These are phyloP conservation scores for Eptesicus fuscus DNA, from an alignment of 2,113 vertebrate genomes.

Conservation along the genomic window DNA sequence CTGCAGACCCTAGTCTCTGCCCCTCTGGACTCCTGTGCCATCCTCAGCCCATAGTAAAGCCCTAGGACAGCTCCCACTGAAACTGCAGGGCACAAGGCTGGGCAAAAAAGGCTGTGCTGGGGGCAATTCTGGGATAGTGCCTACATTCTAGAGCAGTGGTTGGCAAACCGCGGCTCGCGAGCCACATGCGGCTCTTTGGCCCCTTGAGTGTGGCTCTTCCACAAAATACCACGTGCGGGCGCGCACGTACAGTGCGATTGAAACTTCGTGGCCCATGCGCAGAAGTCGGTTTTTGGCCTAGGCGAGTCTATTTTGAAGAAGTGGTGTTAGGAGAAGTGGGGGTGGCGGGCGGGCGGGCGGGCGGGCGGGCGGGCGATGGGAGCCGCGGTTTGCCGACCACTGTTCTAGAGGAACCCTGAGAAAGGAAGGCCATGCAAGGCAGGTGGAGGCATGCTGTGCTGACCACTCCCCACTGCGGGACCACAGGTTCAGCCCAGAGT, in stretches of 20 bases:
- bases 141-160: neutral
- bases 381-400: too few species aligned
- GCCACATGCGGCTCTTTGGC: too few species aligned
- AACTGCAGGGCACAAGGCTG: neutral
- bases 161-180: too few species aligned
- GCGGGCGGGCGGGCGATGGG: too few species aligned
- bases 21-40: neutral
- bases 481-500: neutral
- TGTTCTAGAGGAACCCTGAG: rapidly evolving
- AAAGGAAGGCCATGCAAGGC: neutral
- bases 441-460: neutral
- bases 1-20: neutral
- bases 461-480: neutral
- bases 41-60: neutral
- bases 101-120: neutral
- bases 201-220: too few species aligned
- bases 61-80: neutral
- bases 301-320: too few species aligned
- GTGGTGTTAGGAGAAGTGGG: too few species aligned
- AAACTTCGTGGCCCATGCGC: too few species aligned
- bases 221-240: too few species aligned
- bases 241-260: too few species aligned
- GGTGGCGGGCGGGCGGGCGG: too few species aligned
- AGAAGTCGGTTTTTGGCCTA: too few species aligned
- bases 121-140: neutral